Evolutionary conservation across 2,888 invertebrate genomes (phyloP).

Genomic region (Girardia tigrina): DNA sequence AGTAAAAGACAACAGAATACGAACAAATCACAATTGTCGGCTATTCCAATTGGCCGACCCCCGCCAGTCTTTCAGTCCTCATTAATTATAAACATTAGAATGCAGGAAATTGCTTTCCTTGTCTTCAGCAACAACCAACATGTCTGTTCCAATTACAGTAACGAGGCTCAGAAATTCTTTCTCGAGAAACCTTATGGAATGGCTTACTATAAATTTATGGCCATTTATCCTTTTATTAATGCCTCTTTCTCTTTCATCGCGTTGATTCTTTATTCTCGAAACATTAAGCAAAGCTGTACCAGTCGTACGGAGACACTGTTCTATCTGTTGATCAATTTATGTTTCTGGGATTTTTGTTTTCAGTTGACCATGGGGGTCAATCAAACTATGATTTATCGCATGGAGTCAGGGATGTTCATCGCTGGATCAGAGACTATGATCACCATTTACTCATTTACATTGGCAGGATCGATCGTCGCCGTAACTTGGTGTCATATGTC

Average conservation of each 20-base stretch:
- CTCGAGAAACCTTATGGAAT: background rate
- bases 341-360: slow-evolving; percentile 16
- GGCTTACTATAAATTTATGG: background rate
- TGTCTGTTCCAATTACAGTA: background rate
- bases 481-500: slow-evolving; percentile 28
- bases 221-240: background rate
- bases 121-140: background rate
- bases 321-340: background rate
- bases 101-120: background rate
- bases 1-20: too few relatives aligned
- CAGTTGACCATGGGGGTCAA: slow-evolving; percentile 24
- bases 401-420: slow-evolving; percentile 10
- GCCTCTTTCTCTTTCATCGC: background rate
- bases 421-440: background rate
- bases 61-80: too few relatives aligned
- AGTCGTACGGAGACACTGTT: background rate
- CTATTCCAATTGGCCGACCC: too few relatives aligned
- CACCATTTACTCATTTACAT: background rate
- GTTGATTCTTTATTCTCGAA: background rate
- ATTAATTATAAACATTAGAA: too few relatives aligned
- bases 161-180: background rate
- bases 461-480: background rate
- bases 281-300: background rate
- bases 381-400: background rate
- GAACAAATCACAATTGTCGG: too few relatives aligned